Conservation (phyloP, 2,888 invertebrate species). For the Peribatodes rhomboidaria region DNA sequence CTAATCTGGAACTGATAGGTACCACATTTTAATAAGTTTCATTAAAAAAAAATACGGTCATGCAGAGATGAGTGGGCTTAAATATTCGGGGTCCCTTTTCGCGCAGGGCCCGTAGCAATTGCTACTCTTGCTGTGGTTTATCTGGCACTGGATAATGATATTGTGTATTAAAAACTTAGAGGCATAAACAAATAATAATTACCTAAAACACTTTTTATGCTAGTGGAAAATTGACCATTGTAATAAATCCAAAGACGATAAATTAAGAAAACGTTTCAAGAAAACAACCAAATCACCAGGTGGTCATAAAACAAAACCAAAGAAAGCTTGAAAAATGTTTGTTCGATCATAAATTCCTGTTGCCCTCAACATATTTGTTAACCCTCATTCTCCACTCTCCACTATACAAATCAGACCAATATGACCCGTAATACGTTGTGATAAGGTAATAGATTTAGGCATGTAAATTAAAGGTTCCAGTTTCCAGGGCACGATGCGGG, state of each 20-base stretch:
- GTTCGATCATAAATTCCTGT: conserved; percentile 61
- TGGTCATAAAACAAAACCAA: conserved; percentile 39
- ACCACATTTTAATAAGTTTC: too few relatives aligned
- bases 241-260: conserved; percentile 4
- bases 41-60: too few relatives aligned
- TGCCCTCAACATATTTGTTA: conserved; percentile 66
- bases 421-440: conserved; percentile 44
- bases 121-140: too few relatives aligned
- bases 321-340: conserved; percentile 52
- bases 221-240: too few relatives aligned
- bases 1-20: too few relatives aligned
- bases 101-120: too few relatives aligned
- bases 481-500: conserved; percentile 68
- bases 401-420: conserved; percentile 33
- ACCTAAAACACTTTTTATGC: too few relatives aligned
- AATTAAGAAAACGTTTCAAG: conserved; percentile 5
- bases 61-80: too few relatives aligned
- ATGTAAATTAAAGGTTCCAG: conserved; percentile 69
- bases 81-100: too few relatives aligned
- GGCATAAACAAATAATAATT: too few relatives aligned
- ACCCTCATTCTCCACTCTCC: conserved; percentile 56
- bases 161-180: too few relatives aligned
- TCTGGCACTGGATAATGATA: too few relatives aligned
- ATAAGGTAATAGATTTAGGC: conserved; percentile 48
- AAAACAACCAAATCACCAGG: conserved; percentile 29